Evolutionary conservation across 2,888 invertebrate species (phyloP).

Genomic region (Holacanthella duospinosa): DNA sequence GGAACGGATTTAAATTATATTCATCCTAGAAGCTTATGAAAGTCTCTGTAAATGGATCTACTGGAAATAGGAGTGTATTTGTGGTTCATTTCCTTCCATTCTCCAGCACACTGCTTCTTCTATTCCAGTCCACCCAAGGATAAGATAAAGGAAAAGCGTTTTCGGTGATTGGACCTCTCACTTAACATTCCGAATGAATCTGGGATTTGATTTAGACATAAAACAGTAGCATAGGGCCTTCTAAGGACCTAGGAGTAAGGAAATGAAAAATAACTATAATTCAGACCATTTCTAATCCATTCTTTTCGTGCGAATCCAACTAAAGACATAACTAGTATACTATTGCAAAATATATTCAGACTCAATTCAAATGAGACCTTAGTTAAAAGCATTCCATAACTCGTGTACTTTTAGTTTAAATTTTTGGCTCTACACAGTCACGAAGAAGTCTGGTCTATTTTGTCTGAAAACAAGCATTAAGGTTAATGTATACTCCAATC

Average conservation of each 20-base stretch:
- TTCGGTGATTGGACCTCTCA: neutral
- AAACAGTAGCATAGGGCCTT: neutral
- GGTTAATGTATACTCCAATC: no score
- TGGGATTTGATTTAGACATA: constrained; percentile 1
- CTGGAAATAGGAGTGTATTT: neutral
- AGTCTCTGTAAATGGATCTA: neutral
- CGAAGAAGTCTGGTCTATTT: no score
- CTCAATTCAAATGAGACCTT: neutral
- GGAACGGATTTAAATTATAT: neutral
- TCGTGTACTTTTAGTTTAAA: no score
- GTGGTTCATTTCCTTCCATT: neutral
- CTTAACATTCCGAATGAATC: neutral
- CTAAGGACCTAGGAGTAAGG: neutral
- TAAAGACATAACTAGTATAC: no score
- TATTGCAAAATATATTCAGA: neutral
- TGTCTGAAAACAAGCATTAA: no score
- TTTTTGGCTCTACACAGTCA: no score
- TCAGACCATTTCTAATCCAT: neutral
- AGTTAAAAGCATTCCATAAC: no score
- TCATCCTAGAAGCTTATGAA: neutral
- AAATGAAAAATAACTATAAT: neutral
- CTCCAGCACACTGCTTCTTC: no score
- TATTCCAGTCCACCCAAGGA: neutral
- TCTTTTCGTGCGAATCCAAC: no score
- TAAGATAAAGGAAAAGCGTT: neutral